A percentile compares a stretch with the other conserved stretches of the same genome.
phyloP scores from a whole-genome alignment of 1,140 invertebrate genomes.

The Augochlora pura region DNA sequence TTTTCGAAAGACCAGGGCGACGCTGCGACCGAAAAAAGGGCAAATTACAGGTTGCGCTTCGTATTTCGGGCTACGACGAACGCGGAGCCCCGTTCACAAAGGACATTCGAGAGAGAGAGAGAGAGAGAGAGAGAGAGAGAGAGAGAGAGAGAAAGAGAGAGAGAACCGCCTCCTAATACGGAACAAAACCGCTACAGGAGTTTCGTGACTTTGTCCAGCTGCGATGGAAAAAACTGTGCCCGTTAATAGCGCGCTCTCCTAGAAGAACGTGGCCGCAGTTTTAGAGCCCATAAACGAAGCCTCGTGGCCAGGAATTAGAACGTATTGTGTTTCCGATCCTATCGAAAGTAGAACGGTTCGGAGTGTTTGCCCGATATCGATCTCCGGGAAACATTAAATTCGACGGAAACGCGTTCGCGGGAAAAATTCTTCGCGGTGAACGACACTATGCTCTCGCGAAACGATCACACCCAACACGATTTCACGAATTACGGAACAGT shows the following conservation, averaged over 20 bases:
- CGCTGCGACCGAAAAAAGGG: not conserved
- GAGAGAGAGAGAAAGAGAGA: too few species aligned
- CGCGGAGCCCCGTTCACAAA: not conserved
- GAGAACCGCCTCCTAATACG: conserved; percentile 2
- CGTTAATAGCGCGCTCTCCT: conserved; percentile 33
- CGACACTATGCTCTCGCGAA: not conserved
- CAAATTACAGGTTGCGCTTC: not conserved
- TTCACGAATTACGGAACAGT: not conserved
- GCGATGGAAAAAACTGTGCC: conserved; percentile 32
- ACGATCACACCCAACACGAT: not conserved
- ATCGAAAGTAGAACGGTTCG: conserved; percentile 42
- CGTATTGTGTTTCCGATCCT: conserved; percentile 44
- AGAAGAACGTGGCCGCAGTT: conserved; percentile 45
- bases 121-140: too few species aligned
- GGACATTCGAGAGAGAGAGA: too few species aligned
- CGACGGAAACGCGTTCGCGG: not conserved
- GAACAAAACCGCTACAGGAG: conserved; percentile 20
- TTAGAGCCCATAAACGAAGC: conserved; percentile 47
- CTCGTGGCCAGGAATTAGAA: conserved; percentile 41
- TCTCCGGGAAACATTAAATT: conserved; percentile 15
- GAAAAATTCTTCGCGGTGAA: conserved; percentile 7
- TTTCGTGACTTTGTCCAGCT: conserved; percentile 42
- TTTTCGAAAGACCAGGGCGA: not conserved
- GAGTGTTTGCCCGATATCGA: conserved; percentile 12
- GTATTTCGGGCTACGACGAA: not conserved